Evolutionary conservation across 1,140 invertebrate species (phyloP).

Genomic region (Sipha flava): DNA sequence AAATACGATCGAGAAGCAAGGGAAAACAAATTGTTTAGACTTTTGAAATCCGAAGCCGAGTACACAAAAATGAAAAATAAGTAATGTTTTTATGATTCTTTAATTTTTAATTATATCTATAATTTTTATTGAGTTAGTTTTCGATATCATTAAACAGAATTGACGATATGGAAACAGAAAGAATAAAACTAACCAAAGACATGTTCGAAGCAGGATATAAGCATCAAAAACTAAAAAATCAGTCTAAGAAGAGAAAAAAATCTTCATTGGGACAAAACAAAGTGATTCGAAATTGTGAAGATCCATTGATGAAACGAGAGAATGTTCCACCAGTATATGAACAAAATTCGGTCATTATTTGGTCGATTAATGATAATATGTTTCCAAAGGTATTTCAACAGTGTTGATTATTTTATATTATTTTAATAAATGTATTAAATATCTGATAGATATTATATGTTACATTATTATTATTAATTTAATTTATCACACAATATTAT

Average conservation of each 20-base stretch:
- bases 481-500: not conserved
- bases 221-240: not conserved
- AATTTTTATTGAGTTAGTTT: not conserved
- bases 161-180: not conserved
- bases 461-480: no score
- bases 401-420: no score
- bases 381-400: not conserved
- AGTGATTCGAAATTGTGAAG: not conserved
- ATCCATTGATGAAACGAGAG: not conserved
- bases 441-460: no score
- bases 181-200: not conserved
- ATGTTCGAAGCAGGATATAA: not conserved
- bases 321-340: not conserved
- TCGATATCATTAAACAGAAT: not conserved
- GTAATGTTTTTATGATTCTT: not conserved
- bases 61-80: not conserved
- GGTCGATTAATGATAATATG: conserved; percentile 13
- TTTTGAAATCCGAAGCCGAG: not conserved
- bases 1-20: not conserved
- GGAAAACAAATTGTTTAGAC: not conserved
- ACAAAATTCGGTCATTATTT: not conserved
- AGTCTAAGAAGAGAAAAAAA: not conserved
- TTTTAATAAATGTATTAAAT: no score
- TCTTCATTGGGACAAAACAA: not conserved
- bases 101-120: not conserved